Base-by-base conservation (phyloP, 2,797 vertebrate genomes). In the Spheniscus humboldti region DNA sequence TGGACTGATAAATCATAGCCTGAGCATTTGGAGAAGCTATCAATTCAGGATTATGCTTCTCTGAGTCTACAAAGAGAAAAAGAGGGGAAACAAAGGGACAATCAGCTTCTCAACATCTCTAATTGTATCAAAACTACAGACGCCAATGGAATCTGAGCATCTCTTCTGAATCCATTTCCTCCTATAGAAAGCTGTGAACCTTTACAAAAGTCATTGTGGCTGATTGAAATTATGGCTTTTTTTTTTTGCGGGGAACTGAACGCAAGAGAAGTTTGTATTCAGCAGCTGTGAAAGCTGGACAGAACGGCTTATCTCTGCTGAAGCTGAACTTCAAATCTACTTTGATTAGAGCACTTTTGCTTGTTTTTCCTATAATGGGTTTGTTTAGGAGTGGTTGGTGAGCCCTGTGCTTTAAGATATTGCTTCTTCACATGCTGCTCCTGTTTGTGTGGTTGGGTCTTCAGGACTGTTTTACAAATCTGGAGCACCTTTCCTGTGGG, bases 1-100 rank as follows among this genome's bases (percentile, higher is more conserved):
- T 86, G 69, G 84, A 74, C 84, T 71, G 93, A 97, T 97, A 87
- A 92, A 97, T 97, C 90, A 83, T 69, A 60, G 90, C 94, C 72
- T 82, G 90, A 85, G 95, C 91, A 30, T 84, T 95, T 78, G 60
- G 87, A 94, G 95, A 97, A 92, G 82, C 94, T 95, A 96, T 97
- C 96, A 97, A 92, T 96, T 96, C 90, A 92, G 92, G 87, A 95
- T 97, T 91, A 94, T 88, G 71, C 79, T 87, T 67, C 95, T 75
- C 41, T 39, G 37, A 37, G 39, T 66, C 74, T 67, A 39, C 57
- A 88, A 74, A 93, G 57, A 25, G 19, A 55, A 94, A 94, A 95
- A 86, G 33, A 73, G 16, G 43, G 25, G 64, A 83, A 89, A 94
- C 43, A 63, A 86, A 93, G 63, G 55, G 30, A 37, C 60, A 24